Conservation (phyloP, 1,140 invertebrate species). For the Pogonognathellus flavescens region DNA sequence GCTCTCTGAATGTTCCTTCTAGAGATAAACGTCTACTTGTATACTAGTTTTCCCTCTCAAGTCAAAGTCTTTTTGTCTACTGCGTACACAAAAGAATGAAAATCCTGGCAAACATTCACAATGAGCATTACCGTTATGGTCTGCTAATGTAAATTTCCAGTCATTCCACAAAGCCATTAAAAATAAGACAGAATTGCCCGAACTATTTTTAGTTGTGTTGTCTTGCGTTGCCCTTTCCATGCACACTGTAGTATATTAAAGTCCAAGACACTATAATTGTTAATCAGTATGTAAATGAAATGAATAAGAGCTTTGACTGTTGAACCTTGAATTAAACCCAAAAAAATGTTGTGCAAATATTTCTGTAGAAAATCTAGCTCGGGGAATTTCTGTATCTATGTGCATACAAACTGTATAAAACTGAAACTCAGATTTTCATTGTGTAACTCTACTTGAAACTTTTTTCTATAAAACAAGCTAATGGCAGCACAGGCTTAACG, state of each 20-base stretch:
- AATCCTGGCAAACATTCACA: conserved; percentile 21
- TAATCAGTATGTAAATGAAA: conserved; percentile 43
- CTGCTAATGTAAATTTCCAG: conserved; percentile 46
- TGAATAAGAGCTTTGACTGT: conserved; percentile 6
- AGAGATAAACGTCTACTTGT: too few relatives aligned
- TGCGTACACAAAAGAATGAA: conserved; percentile 11
- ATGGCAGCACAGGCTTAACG: too few relatives aligned
- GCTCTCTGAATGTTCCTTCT: too few relatives aligned
- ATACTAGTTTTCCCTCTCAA: too few relatives aligned
- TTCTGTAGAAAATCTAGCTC: background rate
- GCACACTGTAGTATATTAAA: conserved; percentile 19
- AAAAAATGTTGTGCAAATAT: conserved; percentile 1
- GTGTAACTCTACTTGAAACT: too few relatives aligned
- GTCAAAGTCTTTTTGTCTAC: background rate
- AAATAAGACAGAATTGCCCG: conserved; percentile 4
- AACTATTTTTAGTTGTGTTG: background rate
- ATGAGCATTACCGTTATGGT: conserved; percentile 30
- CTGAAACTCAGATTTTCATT: too few relatives aligned
- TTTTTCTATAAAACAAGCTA: too few relatives aligned
- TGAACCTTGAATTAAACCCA: background rate
- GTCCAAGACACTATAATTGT: conserved; percentile 29
- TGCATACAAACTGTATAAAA: too few relatives aligned
- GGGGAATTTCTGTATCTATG: too few relatives aligned
- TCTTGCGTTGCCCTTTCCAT: background rate
- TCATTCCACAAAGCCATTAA: conserved; percentile 40